Base-by-base conservation (phyloP, 1,140 invertebrate species). In the Drosophila setifemur region DNA sequence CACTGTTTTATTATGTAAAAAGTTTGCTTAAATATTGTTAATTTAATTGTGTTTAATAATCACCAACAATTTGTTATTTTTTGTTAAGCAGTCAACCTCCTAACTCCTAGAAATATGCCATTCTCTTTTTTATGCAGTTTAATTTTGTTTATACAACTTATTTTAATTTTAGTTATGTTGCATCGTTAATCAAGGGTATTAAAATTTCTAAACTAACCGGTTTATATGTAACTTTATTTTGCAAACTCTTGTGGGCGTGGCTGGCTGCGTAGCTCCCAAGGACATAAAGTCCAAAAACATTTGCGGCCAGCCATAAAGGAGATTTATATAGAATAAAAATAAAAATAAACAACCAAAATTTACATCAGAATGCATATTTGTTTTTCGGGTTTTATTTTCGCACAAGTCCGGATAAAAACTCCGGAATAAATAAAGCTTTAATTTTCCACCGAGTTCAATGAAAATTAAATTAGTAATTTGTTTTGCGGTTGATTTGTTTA, bases 381-480 rank as follows among this genome's bases (percentile, higher is more conserved):
- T 57, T 25, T 53, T 29, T 9, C 9, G 39, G 8, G 66, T 45
- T 68, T 42, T 48, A 28, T 42, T 29, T 37, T 7, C 8, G 3
- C 3, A 12, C 14, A 19, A 23, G 7, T 7, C 14, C 1, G 7
- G 16, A 19, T 14, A 58, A 57, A 25, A 52, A 29, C 1, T 4
- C 9, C 25, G 8, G 23, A 47, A 47, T 12, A 29, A 63, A 45
- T 48, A 42, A 33, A 14, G 23, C 54, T 64, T 49, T 49, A 63
- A 49, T 26, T 39, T 67, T 18, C 57, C 44, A 35, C 26, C 47
- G 48, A 68, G 55, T 48, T 21, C 61, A 68, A 54, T 68, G 40
- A 44, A 69, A 69, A 67, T 68, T 55, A 68, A 69, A 69, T 69
- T 68, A 69, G 48, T 68, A 54, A 68, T 69, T 69, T 55, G 66